phyloP scores from a whole-genome alignment of 2,113 vertebrate genomes.

The Eudyptes chrysolophus region DNA sequence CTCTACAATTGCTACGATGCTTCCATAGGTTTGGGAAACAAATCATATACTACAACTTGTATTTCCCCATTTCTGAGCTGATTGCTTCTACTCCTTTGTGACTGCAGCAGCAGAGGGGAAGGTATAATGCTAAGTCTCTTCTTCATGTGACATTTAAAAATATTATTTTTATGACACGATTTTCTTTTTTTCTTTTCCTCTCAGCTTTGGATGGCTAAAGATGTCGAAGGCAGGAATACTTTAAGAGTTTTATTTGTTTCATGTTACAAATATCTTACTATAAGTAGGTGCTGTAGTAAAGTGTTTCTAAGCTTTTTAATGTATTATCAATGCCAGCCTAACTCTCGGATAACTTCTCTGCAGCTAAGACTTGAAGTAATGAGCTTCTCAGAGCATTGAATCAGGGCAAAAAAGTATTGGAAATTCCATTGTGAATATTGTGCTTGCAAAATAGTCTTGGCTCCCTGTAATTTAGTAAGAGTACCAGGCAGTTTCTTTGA shows the following conservation, averaged over 20 bases:
- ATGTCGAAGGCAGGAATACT: constrained; percentile 15
- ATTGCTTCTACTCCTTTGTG: not conserved
- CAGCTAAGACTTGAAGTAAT: constrained; percentile 36
- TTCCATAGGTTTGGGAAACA: not conserved
- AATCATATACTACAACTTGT: not conserved
- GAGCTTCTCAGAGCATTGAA: constrained; percentile 18
- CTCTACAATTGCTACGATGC: not conserved
- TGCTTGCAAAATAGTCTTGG: constrained; percentile 37
- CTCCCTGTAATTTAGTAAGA: constrained; percentile 45
- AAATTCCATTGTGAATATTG: constrained; percentile 50
- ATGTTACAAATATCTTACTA: constrained; percentile 22
- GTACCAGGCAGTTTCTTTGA: constrained; percentile 48
- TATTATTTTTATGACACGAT: not conserved
- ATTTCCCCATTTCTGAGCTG: not conserved
- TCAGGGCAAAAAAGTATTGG: not conserved
- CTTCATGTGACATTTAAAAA: not conserved
- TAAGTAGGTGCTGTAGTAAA: not conserved
- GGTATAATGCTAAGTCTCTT: not conserved
- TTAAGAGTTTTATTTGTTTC: constrained; percentile 39
- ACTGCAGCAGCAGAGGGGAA: not conserved
- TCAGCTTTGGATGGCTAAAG: not conserved
- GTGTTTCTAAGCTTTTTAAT: constrained; percentile 19
- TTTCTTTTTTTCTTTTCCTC: not conserved
- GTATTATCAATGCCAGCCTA: constrained; percentile 31
- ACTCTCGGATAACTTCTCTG: not conserved